A percentile compares a stretch with the other conserved stretches of the same genome.
phyloP scores from a whole-genome alignment of 1,140 invertebrate genomes.

The Brachionus paranguensis region DNA sequence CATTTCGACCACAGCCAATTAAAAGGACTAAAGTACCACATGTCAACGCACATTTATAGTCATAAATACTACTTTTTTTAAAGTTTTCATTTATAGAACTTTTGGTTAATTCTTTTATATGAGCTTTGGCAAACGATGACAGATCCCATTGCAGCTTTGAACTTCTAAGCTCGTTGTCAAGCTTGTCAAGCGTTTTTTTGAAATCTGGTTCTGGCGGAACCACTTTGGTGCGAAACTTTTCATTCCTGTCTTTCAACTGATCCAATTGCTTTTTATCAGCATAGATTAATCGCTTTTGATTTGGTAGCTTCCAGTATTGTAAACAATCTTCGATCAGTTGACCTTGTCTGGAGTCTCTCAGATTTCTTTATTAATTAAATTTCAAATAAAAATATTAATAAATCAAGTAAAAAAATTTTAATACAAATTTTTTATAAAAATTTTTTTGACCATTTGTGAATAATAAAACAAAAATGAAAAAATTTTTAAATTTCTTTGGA shows the following conservation, averaged over 20 bases:
- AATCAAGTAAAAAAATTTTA: background rate
- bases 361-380: background rate
- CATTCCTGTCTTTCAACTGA: background rate
- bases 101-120: background rate
- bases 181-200: background rate
- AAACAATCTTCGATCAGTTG: background rate
- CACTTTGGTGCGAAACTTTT: background rate
- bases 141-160: background rate
- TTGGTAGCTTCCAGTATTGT: slow-evolving; percentile 30
- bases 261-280: background rate
- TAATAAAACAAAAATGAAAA: too few relatives aligned
- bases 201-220: background rate
- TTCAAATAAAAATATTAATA: background rate
- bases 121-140: background rate
- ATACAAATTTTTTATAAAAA: too few relatives aligned
- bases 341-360: background rate
- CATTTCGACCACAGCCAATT: slow-evolving; percentile 9
- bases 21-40: slow-evolving; percentile 8
- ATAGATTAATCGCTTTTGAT: background rate
- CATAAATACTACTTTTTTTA: slow-evolving; percentile 19
- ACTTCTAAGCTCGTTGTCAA: background rate
- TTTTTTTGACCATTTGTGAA: too few relatives aligned
- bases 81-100: slow-evolving; percentile 14
- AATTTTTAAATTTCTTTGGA: too few relatives aligned
- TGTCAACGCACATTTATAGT: slow-evolving; percentile 15